Evolutionary conservation across 2,797 vertebrate genomes (phyloP), one percentile per base, ranked within the genome.

Genomic region (Dipus sagitta): DNA sequence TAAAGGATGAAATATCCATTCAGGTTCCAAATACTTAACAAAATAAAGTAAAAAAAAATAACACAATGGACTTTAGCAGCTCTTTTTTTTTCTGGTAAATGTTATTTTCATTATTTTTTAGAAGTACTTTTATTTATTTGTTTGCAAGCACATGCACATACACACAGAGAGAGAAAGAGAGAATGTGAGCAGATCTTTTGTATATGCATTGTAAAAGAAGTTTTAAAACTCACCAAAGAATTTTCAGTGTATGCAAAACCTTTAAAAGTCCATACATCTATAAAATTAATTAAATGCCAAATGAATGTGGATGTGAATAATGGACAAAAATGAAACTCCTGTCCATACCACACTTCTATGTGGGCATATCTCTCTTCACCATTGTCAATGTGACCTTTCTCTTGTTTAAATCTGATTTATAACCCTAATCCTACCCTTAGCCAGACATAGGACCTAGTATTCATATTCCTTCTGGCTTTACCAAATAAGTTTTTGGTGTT

Each of bases 31-130:
- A 98, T 98, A 97, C 95, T 62, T 75, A 32, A 82, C 67, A 97
- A 98, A 95, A 70, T 68, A 68, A 30, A 97, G 96, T 96, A 76
- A 76, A 95, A 96, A 94, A 95, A 94, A 98, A 94, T 90, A 96
- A 87, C 96, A 97, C 96, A 98, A 98, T 98, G 97, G 97, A 97
- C 97, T 84, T 93, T 14, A 94, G 87, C 91, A 86, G 64, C 64
- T 89, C 71, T 82, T 85, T 93, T 78, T 78, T 38, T 38, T 38
- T 38, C 38, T 38, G 38, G 38, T 38, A 38, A 38, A 38, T 38
- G 38, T 38, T 38, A 38, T 38, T 38, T 38, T 38, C 6, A 38
- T 38, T 38, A 38, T 38, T 38, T 38, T 38, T 38, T 38, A 38
- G 38, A 38, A 38, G 38, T 38, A 38, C 38, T 38, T 38, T 38